Evolutionary conservation across 2,797 vertebrate genomes (phyloP), one percentile per base, ranked within the genome.

Genomic region (Amphiprion clarkii): DNA sequence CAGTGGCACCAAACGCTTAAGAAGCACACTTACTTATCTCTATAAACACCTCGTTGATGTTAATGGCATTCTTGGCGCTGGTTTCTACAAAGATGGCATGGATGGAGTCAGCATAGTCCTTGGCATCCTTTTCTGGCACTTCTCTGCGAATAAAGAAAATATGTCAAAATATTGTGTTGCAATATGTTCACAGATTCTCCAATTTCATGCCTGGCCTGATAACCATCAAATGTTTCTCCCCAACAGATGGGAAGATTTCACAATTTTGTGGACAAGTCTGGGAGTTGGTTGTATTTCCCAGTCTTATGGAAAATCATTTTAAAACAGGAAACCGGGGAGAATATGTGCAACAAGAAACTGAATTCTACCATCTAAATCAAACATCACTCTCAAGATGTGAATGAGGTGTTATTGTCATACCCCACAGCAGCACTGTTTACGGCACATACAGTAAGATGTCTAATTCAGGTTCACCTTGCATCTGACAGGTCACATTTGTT

Each of bases 1-100:
- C 66, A 71, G n/a, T 6, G 7, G 31, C 10, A 70, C 4, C 19
- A 73, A 74, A 79, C 17, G 40, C 16, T 70, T 12, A 51, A 83
- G 55, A 72, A 84, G 67, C 72, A 75, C 59, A 97, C 98, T 98
- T 95, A 99, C 98, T 99, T 95, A 99, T 99, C 95, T 99, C 97
- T 96, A 97, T 96, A 94, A 99, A 99, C 92, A 99, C 96, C 90
- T 99, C 98, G 81, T 97, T 98, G 95, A 99, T 97, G 95, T 99
- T 99, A 94, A 99, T 97, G 83, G 97, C 96, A 76, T 99, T 98
- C 95, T 99, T 99, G 74, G 98, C 98, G 81, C 98, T 99, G 89
- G 97, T 97, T 95, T 99, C 98, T 92, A 99, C 97, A 94, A 99
- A 99, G 92, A 99, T 94, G 77, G 97, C 98, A 65, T 99, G 97